Evolutionary conservation across 2,888 invertebrate genomes (phyloP), one percentile per base, ranked within the genome.

Genomic region (Philonicus albiceps): DNA sequence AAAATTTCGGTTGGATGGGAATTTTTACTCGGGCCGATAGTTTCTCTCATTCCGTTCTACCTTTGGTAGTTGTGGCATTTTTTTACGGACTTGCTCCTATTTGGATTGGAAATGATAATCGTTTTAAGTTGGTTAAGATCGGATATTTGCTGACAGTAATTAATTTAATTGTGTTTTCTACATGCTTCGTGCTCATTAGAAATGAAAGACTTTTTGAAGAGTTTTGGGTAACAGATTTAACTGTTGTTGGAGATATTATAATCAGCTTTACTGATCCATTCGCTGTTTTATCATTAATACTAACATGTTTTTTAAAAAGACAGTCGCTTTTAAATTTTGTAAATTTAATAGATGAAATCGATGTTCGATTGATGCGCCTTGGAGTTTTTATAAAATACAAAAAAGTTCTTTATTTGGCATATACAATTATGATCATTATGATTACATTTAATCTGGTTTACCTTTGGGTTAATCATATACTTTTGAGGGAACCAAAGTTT

Each of bases 181-280:
- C 16, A 27, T 78, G 43, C 40, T 78, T 22, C n/a, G 3, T 49
- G 22, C 19, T 49, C 49, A 27, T 16, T 53, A 22, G n/a, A 5
- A 22, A 27, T 27, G 5, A 49, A 49, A 30, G 31, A 91, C 0
- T 90, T 92, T 90, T 92, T 19, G 91, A 90, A 1, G 91, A 91
- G 76, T 91, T 92, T 64, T 90, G 91, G 80, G 90, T 90, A 87
- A 91, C 92, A 0, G 89, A 91, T 53, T 90, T 92, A 86, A 90
- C 92, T 2, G 90, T 89, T 31, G 88, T 91, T 4, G 91, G 92
- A 5, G 91, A 92, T 88, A 91, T 90, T 0, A 84, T 91, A 88
- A 91, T 91, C 87, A 90, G 91, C 6, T 31, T 34, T 7, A n/a
- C 31, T 1, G 19, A 34, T 31, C 34, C 74, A 31, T 31, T 74